Evolutionary conservation across 2,888 invertebrate species (phyloP), one percentile per base, ranked within the genome.

Genomic region (Mesoligia furuncula): DNA sequence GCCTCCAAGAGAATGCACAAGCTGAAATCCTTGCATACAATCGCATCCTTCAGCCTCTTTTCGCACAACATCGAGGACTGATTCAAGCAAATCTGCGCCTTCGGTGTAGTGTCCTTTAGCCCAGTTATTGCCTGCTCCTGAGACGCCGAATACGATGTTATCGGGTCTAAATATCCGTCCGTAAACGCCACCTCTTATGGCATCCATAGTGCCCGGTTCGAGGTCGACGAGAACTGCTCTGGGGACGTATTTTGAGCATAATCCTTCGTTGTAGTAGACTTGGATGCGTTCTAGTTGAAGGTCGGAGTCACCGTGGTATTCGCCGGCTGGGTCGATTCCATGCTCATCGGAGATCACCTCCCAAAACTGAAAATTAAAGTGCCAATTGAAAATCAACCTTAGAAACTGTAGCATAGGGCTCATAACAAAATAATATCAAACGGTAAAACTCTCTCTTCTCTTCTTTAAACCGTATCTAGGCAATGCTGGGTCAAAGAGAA

Each of bases 271-370:
- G 96, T 97, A 98, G 92, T 98, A 98, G 5, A 98, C 98, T 90
- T 98, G 98, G 90, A 98, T 98, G 77, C 98, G 96, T 93, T 98
- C 98, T 65, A 98, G 92, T 91, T 98, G 98, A 4, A 98, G 95
- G 83, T 98, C 98, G 1, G 97, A 97, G 91, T 98, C 98, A 8
- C 98, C 98, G 84, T 96, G 93, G 92, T 97, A 98, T 73, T 88
- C 85, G 3, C 96, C 95, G 5, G 88, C 83, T 1, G 97, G 97
- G 90, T 98, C 97, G 87, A 98, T 98, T 42, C 98, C 98, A 91
- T 98, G 98, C 89, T 98, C 98, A 90, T 98, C 98, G 13, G 98
- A 98, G 90, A 98, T 98, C 61, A 98, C 98, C 92, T 98, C 98
- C 98, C 98, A 98, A 93, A 98, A 98, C 98, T 98, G 94, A 71